Conservation (phyloP, 2,888 invertebrate species). For the Archips xylosteana region DNA sequence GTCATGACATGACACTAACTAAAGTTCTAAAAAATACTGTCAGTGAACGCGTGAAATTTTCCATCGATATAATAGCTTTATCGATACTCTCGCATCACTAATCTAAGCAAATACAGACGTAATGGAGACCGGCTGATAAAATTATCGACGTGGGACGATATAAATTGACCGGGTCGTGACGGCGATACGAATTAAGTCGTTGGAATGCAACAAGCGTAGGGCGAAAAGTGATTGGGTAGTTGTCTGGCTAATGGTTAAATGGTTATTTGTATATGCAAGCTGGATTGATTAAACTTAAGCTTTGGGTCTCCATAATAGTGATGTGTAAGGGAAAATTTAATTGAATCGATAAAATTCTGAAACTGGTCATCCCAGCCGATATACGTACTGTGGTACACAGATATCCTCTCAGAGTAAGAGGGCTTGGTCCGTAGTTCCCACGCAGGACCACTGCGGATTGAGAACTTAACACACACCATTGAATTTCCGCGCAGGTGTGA, state of each 20-base stretch:
- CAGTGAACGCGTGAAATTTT: neutral
- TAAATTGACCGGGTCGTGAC: constrained; percentile 39
- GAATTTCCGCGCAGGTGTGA: too few relatives aligned
- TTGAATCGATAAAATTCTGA: too few relatives aligned
- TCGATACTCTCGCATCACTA: constrained; percentile 17
- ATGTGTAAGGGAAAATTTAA: too few relatives aligned
- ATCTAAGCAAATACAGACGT: constrained; percentile 50
- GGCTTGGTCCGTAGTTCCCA: too few relatives aligned
- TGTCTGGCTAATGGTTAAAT: constrained; percentile 33
- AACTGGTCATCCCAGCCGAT: too few relatives aligned
- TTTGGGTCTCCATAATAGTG: neutral
- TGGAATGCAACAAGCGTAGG: constrained; percentile 17
- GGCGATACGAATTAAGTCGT: constrained; percentile 20
- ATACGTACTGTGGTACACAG: too few relatives aligned
- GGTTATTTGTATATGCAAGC: constrained; percentile 1
- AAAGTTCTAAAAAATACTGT: too few relatives aligned
- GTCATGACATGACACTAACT: too few relatives aligned
- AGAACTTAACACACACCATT: too few relatives aligned
- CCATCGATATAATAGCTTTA: constrained; percentile 10
- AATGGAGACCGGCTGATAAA: constrained; percentile 60
- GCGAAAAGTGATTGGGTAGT: constrained; percentile 32
- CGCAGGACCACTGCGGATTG: too few relatives aligned
- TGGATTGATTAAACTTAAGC: constrained; percentile 7
- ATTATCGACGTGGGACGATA: constrained; percentile 52
- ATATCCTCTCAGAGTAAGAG: too few relatives aligned